A percentile compares a stretch with the other conserved stretches of the same genome.
Conservation (phyloP, 2,888 invertebrate genomes). For the Drosophila acutilabella region DNA sequence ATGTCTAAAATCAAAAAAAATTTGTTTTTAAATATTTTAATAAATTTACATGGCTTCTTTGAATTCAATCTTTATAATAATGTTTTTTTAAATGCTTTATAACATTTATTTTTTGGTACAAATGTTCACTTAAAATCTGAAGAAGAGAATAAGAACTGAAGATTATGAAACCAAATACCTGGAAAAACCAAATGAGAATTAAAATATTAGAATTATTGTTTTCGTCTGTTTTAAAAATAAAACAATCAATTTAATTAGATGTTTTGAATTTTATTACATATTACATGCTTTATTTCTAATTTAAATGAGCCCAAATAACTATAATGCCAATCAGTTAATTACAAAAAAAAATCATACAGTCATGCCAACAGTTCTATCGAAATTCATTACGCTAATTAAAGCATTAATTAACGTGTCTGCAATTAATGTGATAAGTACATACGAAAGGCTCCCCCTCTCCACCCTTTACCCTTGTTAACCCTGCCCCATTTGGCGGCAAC, state of each 20-base stretch:
- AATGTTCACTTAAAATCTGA: too few relatives aligned
- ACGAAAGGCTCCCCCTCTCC: not conserved
- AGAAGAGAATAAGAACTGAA: too few relatives aligned
- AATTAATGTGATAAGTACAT: not conserved
- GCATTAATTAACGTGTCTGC: not conserved
- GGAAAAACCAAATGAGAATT: not conserved
- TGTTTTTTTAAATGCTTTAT: too few relatives aligned
- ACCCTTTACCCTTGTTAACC: not conserved
- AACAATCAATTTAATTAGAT: too few relatives aligned
- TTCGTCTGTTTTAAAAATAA: too few relatives aligned
- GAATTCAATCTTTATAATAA: too few relatives aligned
- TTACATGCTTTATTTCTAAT: not conserved
- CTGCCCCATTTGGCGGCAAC: not conserved
- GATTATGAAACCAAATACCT: too few relatives aligned
- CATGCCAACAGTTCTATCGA: not conserved
- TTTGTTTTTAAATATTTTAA: too few relatives aligned
- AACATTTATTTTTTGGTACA: too few relatives aligned
- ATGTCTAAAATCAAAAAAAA: too few relatives aligned
- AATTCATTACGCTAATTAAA: slow-evolving; percentile 9
- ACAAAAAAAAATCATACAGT: not conserved
- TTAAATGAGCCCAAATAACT: not conserved
- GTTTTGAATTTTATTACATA: too few relatives aligned
- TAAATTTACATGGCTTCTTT: too few relatives aligned
- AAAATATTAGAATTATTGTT: not conserved
- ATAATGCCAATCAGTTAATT: not conserved